A percentile compares a stretch with the other conserved stretches of the same genome.
These are phyloP conservation scores for Rhingia rostrata DNA, from an alignment of 2,888 invertebrate genomes.

Conservation along the genomic window DNA sequence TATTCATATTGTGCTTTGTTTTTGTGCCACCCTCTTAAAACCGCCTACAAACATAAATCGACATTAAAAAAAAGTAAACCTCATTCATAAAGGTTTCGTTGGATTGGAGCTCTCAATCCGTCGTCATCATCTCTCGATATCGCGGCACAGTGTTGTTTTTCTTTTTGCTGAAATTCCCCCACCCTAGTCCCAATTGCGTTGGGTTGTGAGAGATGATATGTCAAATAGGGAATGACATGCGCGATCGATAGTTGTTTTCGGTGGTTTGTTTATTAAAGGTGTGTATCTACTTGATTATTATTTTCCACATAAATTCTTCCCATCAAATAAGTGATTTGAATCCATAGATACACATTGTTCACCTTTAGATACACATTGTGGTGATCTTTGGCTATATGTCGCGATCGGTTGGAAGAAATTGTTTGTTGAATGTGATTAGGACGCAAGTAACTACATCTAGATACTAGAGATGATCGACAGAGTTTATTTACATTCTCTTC, in stretches of 20 bases:
- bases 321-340: slow-evolving; percentile 18
- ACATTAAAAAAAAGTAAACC: slow-evolving; percentile 42
- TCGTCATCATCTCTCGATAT: slow-evolving; percentile 12
- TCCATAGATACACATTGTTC: slow-evolving; percentile 38
- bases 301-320: slow-evolving; percentile 37
- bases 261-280: slow-evolving; percentile 77
- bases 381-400: not conserved
- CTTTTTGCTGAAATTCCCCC: not conserved
- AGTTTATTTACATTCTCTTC: slow-evolving; percentile 55
- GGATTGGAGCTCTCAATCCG: slow-evolving; percentile 37
- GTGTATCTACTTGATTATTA: slow-evolving; percentile 66
- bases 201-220: slow-evolving; percentile 70
- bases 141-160: slow-evolving; percentile 2
- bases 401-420: not conserved
- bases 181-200: slow-evolving; percentile 6
- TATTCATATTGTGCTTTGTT: slow-evolving; percentile 8
- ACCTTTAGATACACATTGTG: slow-evolving; percentile 12
- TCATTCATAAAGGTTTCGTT: slow-evolving; percentile 64
- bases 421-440: not conserved
- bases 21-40: slow-evolving; percentile 52
- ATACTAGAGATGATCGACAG: slow-evolving; percentile 24
- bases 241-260: slow-evolving; percentile 74
- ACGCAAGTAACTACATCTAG: not conserved
- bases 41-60: slow-evolving; percentile 54
- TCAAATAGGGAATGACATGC: slow-evolving; percentile 76